A percentile compares a stretch with the other conserved stretches of the same genome.
Conservation (phyloP, 2,888 invertebrate genomes). For the Hyalella azteca region DNA sequence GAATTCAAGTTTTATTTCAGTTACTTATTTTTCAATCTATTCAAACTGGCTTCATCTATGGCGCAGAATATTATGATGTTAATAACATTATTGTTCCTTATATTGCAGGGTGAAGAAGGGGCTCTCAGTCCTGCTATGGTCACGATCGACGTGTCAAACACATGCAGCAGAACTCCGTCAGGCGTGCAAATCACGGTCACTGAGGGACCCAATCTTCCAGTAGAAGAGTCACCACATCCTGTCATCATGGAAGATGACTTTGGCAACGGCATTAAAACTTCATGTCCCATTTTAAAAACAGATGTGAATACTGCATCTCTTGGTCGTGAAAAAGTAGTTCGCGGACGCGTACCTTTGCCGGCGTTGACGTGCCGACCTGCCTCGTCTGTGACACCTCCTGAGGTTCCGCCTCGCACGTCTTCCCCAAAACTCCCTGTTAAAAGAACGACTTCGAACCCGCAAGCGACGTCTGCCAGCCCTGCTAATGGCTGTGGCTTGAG, state of each 20-base stretch:
- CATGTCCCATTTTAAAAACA: neutral
- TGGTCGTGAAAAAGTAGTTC: neutral
- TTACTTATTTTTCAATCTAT: too few species aligned
- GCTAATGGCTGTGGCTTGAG: neutral
- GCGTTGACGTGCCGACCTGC: neutral
- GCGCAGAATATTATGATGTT: too few species aligned
- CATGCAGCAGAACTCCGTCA: slow-evolving; percentile 7
- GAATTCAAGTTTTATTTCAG: too few species aligned
- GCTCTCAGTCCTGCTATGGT: slow-evolving; percentile 25
- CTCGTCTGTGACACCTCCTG: neutral
- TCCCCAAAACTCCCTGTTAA: slow-evolving; percentile 22
- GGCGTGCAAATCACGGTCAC: slow-evolving; percentile 35
- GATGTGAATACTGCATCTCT: neutral
- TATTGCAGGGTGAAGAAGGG: neutral
- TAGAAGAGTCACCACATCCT: neutral
- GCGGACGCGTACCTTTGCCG: neutral
- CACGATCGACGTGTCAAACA: slow-evolving; percentile 36
- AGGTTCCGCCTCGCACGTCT: slow-evolving; percentile 27
- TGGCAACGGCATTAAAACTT: neutral
- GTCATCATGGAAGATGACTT: neutral
- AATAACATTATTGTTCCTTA: neutral
- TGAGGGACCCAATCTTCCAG: neutral
- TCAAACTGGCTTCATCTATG: too few species aligned
- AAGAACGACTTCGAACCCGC: slow-evolving; percentile 14
- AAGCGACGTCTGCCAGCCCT: neutral